Evolutionary conservation across 1,140 invertebrate species (phyloP).

Genomic region (Hyposmocoma kahamanoa): DNA sequence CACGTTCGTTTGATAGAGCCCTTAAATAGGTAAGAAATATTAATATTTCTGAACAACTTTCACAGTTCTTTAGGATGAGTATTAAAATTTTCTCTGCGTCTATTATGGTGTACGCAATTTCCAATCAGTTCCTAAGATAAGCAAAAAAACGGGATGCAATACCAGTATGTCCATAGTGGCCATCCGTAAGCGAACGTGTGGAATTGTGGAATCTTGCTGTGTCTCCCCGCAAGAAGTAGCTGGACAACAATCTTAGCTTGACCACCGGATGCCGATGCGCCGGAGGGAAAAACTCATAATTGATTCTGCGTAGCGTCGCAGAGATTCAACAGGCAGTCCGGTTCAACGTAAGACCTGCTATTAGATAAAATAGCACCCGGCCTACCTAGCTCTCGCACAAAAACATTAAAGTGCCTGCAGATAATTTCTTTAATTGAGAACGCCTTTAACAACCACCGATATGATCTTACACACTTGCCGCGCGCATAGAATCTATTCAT

Average conservation of each 20-base stretch:
- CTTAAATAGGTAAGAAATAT: neutral
- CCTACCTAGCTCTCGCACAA: neutral
- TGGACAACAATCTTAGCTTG: conserved; percentile 12
- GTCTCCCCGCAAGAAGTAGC: conserved; percentile 5
- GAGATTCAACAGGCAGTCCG: conserved; percentile 11
- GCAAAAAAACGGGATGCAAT: neutral
- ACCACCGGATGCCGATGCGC: conserved; percentile 28
- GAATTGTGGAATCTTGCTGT: too few relatives aligned
- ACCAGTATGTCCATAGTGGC: neutral
- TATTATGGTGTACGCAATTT: neutral
- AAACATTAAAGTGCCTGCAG: too few relatives aligned
- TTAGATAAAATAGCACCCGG: conserved; percentile 19
- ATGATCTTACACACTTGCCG: too few relatives aligned
- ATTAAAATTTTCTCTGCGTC: neutral
- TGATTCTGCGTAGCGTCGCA: conserved; percentile 39
- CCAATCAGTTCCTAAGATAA: neutral
- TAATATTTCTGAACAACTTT: neutral
- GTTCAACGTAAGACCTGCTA: conserved; percentile 13
- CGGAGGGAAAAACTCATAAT: conserved; percentile 42
- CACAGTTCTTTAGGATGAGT: neutral
- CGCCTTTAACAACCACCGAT: too few relatives aligned
- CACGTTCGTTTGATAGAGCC: neutral
- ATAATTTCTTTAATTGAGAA: too few relatives aligned
- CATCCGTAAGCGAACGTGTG: neutral
- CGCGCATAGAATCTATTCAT: too few relatives aligned